Base-by-base conservation (phyloP, 2,888 invertebrate species). In the Petrophora chlorosata region DNA sequence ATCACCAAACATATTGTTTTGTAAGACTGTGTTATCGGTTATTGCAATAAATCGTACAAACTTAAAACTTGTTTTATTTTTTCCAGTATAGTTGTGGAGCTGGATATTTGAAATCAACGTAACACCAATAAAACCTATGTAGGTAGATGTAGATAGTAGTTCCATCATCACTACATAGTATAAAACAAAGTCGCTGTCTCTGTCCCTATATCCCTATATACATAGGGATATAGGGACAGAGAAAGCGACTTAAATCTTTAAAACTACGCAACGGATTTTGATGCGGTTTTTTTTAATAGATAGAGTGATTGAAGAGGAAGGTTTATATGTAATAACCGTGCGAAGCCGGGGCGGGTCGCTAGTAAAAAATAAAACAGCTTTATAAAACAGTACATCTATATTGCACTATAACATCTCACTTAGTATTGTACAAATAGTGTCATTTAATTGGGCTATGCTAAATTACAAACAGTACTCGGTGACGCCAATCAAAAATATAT, bases 321-420 rank as follows among this genome's bases (percentile, higher is more conserved):
- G n/a, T n/a, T n/a, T n/a, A n/a, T n/a, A n/a, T n/a, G n/a, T 15
- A 38, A 4, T 1, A 22, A 8, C 9, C 10, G 3, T 4, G 7
- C 26, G 2, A 9, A 5, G n/a, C n/a, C n/a, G n/a, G 3, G 13
- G 22, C 13, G 9, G 33, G 23, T 23, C n/a, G n/a, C n/a, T 23
- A 12, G 14, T 9, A 45, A 44, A 40, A 64, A 75, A 76, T 70
- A 42, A 75, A 76, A 76, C 72, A 56, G 61, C 9, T 23, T 45
- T 30, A 45, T 80, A 81, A 86, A 87, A 87, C 88, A 87, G 79
- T 89, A 88, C 85, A 81, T 88, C 87, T 89, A 88, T 88, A 88
- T 89, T 89, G 88, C 88, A 89, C 87, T 88, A 85, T 88, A 89
- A 89, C 88, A 87, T 89, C 81, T 88, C 85, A 85, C 82, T 83